Base-by-base conservation (phyloP, 2,113 vertebrate species). In the Syngnathus floridae region DNA sequence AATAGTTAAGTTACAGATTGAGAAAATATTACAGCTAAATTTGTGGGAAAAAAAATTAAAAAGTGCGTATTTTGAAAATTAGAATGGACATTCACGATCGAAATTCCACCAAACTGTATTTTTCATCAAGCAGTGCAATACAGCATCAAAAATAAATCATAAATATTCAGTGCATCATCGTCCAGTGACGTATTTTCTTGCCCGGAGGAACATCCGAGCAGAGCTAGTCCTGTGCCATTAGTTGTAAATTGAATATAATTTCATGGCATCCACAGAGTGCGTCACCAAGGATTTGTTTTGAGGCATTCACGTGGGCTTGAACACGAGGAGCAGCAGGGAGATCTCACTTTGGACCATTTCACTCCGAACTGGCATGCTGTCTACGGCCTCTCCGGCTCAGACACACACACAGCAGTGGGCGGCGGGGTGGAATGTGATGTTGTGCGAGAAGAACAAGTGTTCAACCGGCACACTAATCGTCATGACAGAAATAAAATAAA, bases 401-500 rank as follows among this genome's bases (percentile, higher is more conserved):
- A 81, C 86, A 82, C 87, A 82, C 87, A 85, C 87, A 87, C 80
- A 78, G 78, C 82, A 66, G 77, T 79, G 80, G 75, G 81, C 86
- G 75, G 81, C 85, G 58, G 55, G 48, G 37, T 60, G 38, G 38
- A 43, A 61, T 61, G 59, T 11, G 26, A 43, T 41, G 38, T 61
- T 19, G 77, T 7, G 37, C 56, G 64, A 51, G 67, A 64, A 75
- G 78, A 81, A 78, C 67, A 76, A 74, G 76, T 70, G 66, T 87
- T 87, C 81, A 84, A 31, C 67, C 67, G 74, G 86, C 80, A 83
- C 82, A 78, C 81, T 90, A 90, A 90, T 92, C 90, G 90, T 70
- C 83, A 85, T 90, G 92, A 90, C 92, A 92, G 91, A 92, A 92
- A 91, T 88, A 91, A 92, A 92, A 91, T 88, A 90, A 89, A 90